phyloP scores from a whole-genome alignment of 2,888 invertebrate species.

The Orchesella flavescens region DNA sequence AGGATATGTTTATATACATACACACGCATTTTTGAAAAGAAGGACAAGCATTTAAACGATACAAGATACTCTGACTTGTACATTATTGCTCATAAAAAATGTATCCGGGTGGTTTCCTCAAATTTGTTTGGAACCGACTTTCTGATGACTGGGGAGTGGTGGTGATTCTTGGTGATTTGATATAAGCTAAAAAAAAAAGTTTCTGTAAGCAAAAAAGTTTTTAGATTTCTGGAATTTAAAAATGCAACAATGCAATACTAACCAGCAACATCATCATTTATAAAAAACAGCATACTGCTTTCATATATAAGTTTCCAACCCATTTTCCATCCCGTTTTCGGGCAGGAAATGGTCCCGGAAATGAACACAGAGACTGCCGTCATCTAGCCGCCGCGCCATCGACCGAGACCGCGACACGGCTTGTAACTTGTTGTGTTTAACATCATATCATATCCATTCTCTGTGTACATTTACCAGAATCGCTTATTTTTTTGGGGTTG shows the following conservation, averaged over 20 bases:
- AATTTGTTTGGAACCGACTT: background rate
- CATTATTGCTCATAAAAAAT: constrained; percentile 26
- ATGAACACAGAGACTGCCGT: constrained; percentile 62
- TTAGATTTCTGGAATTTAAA: background rate
- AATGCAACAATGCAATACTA: too few species aligned
- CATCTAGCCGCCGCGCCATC: constrained; percentile 32
- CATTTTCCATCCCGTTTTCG: constrained; percentile 42
- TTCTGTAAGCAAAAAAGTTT: background rate
- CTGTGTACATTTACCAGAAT: background rate
- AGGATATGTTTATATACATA: background rate
- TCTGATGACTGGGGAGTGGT: background rate
- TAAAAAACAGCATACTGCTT: background rate
- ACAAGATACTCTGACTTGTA: background rate
- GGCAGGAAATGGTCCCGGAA: constrained; percentile 67
- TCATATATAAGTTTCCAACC: background rate
- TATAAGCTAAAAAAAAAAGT: background rate
- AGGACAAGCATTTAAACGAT: background rate
- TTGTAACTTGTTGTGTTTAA: constrained; percentile 13
- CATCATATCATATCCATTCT: background rate
- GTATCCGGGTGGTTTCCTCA: background rate
- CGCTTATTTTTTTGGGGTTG: too few species aligned
- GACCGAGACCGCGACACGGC: constrained; percentile 7
- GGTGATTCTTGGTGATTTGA: background rate
- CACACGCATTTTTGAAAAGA: background rate
- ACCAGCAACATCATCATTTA: too few species aligned